Conservation (phyloP, 2,113 vertebrate genomes). For the rabbit (Oryctolagus cuniculus) region mOryCun1.1 NC_091432.1:72520501-72521000, state of each 20-base stretch:
- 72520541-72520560: conserved; percentile 87
- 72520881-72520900: conserved; percentile 45
- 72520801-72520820: conserved; percentile 68
- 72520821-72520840: conserved; percentile 35
- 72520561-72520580: conserved; percentile 89
- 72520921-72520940: background rate
- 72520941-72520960: conserved; percentile 1
- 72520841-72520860: background rate
- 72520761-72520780: conserved; percentile 71
- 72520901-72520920: background rate
- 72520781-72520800: conserved; percentile 76
- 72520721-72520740: conserved; percentile 61
- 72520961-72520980: background rate
- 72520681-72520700: conserved; percentile 74
- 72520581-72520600: conserved; percentile 86
- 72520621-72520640: conserved; percentile 82
- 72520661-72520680: conserved; percentile 85
- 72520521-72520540: conserved; percentile 89
- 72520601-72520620: conserved; percentile 86
- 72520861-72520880: conserved; percentile 1
- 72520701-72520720: conserved; percentile 79
- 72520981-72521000: background rate
- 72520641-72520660: conserved; percentile 80
- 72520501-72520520: conserved; percentile 82
- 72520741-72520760: conserved; percentile 78